Evolutionary conservation across 2,888 invertebrate species (phyloP).

Genomic region (Pyrochroa serraticornis): DNA sequence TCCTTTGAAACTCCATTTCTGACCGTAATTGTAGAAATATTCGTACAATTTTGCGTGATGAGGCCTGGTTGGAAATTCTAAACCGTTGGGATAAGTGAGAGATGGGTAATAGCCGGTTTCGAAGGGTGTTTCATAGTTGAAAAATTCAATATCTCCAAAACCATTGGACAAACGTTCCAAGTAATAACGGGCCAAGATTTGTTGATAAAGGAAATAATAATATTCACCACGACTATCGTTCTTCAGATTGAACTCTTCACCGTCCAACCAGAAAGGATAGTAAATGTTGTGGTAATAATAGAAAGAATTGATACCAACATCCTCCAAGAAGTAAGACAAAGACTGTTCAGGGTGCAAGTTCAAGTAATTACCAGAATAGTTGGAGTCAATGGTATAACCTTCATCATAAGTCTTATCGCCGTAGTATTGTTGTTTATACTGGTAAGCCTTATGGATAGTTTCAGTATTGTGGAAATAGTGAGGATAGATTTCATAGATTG

Average conservation of each 20-base stretch:
- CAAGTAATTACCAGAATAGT: slow-evolving; percentile 66
- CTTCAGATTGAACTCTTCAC: slow-evolving; percentile 56
- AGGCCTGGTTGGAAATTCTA: slow-evolving; percentile 69
- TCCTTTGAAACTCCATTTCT: slow-evolving; percentile 48
- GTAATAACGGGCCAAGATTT: slow-evolving; percentile 74
- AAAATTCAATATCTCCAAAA: slow-evolving; percentile 68
- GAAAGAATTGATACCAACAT: slow-evolving; percentile 69
- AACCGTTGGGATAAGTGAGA: slow-evolving; percentile 68
- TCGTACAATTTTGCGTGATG: slow-evolving; percentile 62
- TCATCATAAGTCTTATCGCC: slow-evolving; percentile 37
- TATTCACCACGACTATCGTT: slow-evolving; percentile 69
- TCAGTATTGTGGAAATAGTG: slow-evolving; percentile 73
- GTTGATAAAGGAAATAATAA: slow-evolving; percentile 70
- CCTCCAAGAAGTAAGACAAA: slow-evolving; percentile 75
- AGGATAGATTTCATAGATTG: slow-evolving; percentile 76
- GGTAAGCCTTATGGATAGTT: slow-evolving; percentile 69
- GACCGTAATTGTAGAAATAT: slow-evolving; percentile 52
- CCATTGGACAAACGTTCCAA: slow-evolving; percentile 76
- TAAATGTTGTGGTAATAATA: slow-evolving; percentile 68
- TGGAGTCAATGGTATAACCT: slow-evolving; percentile 65
- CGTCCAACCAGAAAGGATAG: slow-evolving; percentile 70
- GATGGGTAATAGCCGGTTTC: slow-evolving; percentile 69
- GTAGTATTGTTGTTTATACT: slow-evolving; percentile 64
- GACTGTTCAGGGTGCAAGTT: slow-evolving; percentile 63
- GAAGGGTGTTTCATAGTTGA: slow-evolving; percentile 62